Evolutionary conservation across 2,113 vertebrate genomes (phyloP).

Genomic region (Oryzias woworae): DNA sequence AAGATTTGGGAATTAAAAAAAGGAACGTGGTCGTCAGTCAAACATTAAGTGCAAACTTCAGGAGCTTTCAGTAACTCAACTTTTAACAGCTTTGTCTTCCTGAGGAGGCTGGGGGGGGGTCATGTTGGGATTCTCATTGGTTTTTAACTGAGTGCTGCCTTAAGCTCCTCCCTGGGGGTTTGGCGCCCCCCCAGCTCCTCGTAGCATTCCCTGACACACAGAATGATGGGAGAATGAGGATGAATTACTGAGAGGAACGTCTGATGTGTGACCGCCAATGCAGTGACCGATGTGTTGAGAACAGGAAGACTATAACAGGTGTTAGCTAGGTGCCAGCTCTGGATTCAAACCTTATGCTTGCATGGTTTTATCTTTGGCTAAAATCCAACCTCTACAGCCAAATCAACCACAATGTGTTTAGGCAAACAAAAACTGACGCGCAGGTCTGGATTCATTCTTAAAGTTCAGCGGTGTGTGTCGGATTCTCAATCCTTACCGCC

Average conservation of each 20-base stretch:
- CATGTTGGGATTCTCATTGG: no score
- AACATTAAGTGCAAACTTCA: constrained; percentile 25
- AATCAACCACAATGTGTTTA: background rate
- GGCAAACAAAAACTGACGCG: constrained; percentile 41
- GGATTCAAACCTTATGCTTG: background rate
- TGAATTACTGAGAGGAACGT: background rate
- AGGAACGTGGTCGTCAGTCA: constrained; percentile 1
- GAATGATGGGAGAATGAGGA: background rate
- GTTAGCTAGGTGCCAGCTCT: constrained; percentile 21
- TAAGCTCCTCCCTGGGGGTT: no score
- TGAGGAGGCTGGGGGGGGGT: no score
- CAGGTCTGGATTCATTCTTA: constrained; percentile 24
- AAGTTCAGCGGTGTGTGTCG: constrained; percentile 31
- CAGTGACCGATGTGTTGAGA: constrained; percentile 26
- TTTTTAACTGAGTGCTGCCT: no score
- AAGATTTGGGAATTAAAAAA: constrained; percentile 5
- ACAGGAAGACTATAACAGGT: constrained; percentile 62
- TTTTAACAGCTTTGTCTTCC: background rate
- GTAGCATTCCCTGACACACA: no score
- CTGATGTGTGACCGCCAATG: constrained; percentile 40
- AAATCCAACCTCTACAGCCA: constrained; percentile 6
- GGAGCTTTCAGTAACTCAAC: constrained; percentile 12
- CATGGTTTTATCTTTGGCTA: constrained; percentile 37
- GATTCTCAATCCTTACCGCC: constrained; percentile 26
- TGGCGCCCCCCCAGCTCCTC: no score